phyloP scores from a whole-genome alignment of 2,888 invertebrate genomes.

The Autographa pulchrina region DNA sequence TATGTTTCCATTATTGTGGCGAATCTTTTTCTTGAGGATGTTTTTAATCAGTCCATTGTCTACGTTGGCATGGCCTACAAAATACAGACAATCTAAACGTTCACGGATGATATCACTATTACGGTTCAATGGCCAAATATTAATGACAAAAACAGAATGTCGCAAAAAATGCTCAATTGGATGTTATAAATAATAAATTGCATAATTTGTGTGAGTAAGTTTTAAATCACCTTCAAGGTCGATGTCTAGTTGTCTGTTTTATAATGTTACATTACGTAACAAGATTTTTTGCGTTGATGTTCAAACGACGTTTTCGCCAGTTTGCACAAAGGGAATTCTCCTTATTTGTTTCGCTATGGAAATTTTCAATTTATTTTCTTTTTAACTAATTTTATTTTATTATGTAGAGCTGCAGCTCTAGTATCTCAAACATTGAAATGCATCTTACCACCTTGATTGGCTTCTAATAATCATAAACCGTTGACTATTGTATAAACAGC shows the following conservation, averaged over 20 bases:
- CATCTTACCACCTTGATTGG: no score
- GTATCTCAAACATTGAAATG: no score
- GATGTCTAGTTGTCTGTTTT: constrained; percentile 14
- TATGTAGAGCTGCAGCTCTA: no score
- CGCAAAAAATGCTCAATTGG: constrained; percentile 55
- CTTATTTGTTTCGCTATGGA: no score
- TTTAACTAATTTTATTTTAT: no score
- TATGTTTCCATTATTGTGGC: background rate
- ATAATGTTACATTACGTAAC: constrained; percentile 28
- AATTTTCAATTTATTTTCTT: no score
- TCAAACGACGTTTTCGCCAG: background rate
- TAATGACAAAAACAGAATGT: constrained; percentile 50
- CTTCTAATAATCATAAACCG: background rate
- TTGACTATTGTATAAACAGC: background rate
- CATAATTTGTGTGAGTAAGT: constrained; percentile 33
- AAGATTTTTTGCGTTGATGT: constrained; percentile 29
- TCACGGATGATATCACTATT: constrained; percentile 54
- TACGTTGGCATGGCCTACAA: constrained; percentile 17
- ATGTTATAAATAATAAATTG: constrained; percentile 31
- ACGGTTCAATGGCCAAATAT: constrained; percentile 65
- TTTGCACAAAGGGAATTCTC: no score
- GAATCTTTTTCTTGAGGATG: background rate
- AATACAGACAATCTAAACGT: constrained; percentile 35
- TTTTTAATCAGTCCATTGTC: background rate
- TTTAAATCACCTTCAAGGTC: constrained; percentile 53